These are phyloP conservation scores for Lithobius niger DNA, from an alignment of 1,140 invertebrate genomes.

Conservation along the genomic window DNA sequence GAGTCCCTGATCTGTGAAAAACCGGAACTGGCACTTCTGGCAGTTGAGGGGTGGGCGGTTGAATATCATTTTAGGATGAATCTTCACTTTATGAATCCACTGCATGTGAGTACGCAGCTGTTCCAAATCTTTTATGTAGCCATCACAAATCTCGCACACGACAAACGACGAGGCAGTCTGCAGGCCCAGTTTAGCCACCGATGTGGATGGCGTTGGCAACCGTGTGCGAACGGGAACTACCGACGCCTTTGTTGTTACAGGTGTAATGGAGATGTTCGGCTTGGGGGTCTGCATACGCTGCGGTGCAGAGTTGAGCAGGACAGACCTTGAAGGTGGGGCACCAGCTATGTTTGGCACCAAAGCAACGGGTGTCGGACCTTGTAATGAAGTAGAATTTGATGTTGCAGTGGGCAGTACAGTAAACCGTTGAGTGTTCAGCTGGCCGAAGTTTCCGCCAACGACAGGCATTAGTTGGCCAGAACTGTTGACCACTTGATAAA, in stretches of 20 bases:
- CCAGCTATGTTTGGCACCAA: constrained; percentile 40
- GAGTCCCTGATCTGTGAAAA: constrained; percentile 71
- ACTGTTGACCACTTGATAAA: constrained; percentile 36
- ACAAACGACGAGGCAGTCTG: constrained; percentile 49
- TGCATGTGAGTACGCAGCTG: constrained; percentile 88
- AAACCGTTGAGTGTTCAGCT: constrained; percentile 11
- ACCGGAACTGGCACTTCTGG: constrained; percentile 85
- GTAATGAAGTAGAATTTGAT: constrained; percentile 26
- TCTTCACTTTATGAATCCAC: constrained; percentile 92
- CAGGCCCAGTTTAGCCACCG: constrained; percentile 21
- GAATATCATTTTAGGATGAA: constrained; percentile 91
- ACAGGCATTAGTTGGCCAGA: constrained; percentile 34
- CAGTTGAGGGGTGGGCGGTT: constrained; percentile 87
- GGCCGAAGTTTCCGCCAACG: constrained; percentile 28
- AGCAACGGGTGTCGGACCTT: constrained; percentile 36
- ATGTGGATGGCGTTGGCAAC: constrained; percentile 18
- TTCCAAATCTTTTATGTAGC: constrained; percentile 86
- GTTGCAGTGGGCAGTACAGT: constrained; percentile 12
- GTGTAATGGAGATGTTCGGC: constrained; percentile 83
- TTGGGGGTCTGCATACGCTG: constrained; percentile 6
- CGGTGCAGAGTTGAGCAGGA: constrained; percentile 12
- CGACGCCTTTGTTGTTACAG: constrained; percentile 39
- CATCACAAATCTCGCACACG: constrained; percentile 90
- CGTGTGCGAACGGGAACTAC: constrained; percentile 27
- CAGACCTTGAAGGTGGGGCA: constrained; percentile 9